phyloP scores from a whole-genome alignment of 2,113 vertebrate species.

The Bothrops jararaca region DNA sequence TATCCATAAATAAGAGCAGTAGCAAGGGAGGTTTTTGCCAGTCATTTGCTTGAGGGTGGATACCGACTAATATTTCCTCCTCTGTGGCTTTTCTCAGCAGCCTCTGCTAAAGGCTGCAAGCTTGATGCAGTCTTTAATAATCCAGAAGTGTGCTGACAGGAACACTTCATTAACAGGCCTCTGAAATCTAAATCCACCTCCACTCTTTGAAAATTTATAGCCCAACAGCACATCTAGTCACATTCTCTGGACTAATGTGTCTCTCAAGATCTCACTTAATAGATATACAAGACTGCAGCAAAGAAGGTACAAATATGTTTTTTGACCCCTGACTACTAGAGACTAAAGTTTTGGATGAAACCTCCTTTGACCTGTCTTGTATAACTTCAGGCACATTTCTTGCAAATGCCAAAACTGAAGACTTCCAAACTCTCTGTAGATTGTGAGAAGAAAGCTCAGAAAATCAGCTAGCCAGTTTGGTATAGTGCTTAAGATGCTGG shows the following conservation, averaged over 20 bases:
- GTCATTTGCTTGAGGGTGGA: slow-evolving; percentile 5
- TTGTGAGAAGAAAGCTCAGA: neutral
- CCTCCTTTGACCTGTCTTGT: neutral
- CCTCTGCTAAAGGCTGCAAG: neutral
- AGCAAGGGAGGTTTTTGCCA: neutral
- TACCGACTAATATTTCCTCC: neutral
- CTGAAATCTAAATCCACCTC: slow-evolving; percentile 31
- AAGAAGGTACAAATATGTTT: neutral
- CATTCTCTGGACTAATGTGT: slow-evolving; percentile 7
- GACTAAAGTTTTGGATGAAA: neutral
- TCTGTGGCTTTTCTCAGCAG: slow-evolving; percentile 11
- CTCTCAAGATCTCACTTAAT: slow-evolving; percentile 2
- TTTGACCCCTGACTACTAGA: neutral
- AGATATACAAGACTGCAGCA: neutral
- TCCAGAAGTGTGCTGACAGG: slow-evolving; percentile 29
- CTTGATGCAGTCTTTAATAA: slow-evolving; percentile 29
- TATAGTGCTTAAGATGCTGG: neutral
- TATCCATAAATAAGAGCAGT: neutral
- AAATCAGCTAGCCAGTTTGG: neutral
- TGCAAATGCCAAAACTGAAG: neutral
- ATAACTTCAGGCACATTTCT: neutral
- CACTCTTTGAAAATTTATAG: slow-evolving; percentile 29
- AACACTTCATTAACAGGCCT: slow-evolving; percentile 28
- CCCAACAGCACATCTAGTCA: slow-evolving; percentile 6
- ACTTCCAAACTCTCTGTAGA: neutral